These are phyloP conservation scores for Medauroidea extradentata DNA, from an alignment of 1,140 invertebrate species.

Conservation along the genomic window DNA sequence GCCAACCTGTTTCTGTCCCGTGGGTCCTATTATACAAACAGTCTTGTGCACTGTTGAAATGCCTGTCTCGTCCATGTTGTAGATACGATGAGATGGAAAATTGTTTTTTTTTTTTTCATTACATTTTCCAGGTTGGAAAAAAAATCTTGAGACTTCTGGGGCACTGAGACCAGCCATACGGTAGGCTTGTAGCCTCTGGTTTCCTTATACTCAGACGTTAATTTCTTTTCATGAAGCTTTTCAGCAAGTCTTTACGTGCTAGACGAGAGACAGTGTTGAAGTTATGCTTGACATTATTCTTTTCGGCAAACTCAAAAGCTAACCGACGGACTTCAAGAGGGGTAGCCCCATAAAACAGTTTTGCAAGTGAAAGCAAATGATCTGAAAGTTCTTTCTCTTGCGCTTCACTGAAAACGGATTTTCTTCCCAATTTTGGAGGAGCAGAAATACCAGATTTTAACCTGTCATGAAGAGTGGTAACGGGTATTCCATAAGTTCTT, in stretches of 20 bases:
- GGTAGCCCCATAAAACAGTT: not conserved
- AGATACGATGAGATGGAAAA: not conserved
- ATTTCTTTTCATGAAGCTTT: not conserved
- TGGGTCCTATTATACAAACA: constrained; percentile 7
- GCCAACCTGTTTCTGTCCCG: constrained; percentile 37
- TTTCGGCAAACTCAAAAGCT: constrained; percentile 1
- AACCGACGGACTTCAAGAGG: not conserved
- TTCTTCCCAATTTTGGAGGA: not conserved
- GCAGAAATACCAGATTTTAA: not conserved
- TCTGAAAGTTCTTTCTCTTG: not conserved
- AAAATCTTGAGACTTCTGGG: not conserved
- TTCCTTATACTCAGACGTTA: not conserved
- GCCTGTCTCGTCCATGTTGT: constrained; percentile 4
- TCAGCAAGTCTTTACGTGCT: not conserved
- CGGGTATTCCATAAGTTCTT: not conserved
- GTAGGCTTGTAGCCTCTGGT: constrained; percentile 1
- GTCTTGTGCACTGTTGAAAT: constrained; percentile 6
- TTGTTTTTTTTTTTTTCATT: not conserved
- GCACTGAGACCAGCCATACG: not conserved
- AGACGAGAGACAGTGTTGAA: not conserved
- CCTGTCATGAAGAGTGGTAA: not conserved
- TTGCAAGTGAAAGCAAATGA: not conserved
- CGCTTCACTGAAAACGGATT: not conserved
- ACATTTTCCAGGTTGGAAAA: not conserved
- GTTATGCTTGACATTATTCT: not conserved